Evolutionary conservation across 2,888 invertebrate genomes (phyloP).

Genomic region (Lycophotia porphyrea): DNA sequence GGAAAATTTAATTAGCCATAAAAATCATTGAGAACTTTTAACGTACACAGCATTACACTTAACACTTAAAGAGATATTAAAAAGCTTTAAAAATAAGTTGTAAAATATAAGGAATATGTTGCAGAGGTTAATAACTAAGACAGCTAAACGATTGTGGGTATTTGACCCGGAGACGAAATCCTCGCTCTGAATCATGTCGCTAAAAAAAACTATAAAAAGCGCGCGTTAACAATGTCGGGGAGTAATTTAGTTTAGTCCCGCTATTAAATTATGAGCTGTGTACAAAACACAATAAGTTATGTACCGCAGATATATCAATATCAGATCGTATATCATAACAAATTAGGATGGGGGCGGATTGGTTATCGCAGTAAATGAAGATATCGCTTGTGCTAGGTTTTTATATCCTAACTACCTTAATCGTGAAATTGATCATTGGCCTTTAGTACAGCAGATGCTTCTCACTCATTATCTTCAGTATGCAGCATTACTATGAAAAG

Average conservation of each 20-base stretch:
- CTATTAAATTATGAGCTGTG: slow-evolving; percentile 61
- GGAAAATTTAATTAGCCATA: slow-evolving; percentile 27
- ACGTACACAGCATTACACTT: slow-evolving; percentile 34
- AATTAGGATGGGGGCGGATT: slow-evolving; percentile 47
- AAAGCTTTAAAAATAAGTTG: slow-evolving; percentile 54
- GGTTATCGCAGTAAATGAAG: slow-evolving; percentile 4
- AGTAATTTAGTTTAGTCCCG: slow-evolving; percentile 67
- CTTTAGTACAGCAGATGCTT: not conserved
- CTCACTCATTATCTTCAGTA: not conserved
- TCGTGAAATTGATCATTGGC: not conserved
- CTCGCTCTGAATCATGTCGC: slow-evolving; percentile 76
- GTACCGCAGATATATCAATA: slow-evolving; percentile 33
- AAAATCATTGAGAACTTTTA: slow-evolving; percentile 30
- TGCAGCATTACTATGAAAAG: not conserved
- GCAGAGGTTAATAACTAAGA: slow-evolving; percentile 57
- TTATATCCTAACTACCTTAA: not conserved
- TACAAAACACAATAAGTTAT: slow-evolving; percentile 42
- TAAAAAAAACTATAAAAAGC: slow-evolving; percentile 72
- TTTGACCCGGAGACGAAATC: slow-evolving; percentile 81
- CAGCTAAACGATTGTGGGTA: slow-evolving; percentile 71
- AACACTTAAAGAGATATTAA: slow-evolving; percentile 42
- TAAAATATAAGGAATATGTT: slow-evolving; percentile 60
- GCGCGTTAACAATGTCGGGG: slow-evolving; percentile 59
- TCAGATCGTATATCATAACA: slow-evolving; percentile 30
- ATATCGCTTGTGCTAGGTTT: slow-evolving; percentile 5